phyloP scores from a whole-genome alignment of 2,888 invertebrate genomes.

The Aporophyla lueneburgensis region DNA sequence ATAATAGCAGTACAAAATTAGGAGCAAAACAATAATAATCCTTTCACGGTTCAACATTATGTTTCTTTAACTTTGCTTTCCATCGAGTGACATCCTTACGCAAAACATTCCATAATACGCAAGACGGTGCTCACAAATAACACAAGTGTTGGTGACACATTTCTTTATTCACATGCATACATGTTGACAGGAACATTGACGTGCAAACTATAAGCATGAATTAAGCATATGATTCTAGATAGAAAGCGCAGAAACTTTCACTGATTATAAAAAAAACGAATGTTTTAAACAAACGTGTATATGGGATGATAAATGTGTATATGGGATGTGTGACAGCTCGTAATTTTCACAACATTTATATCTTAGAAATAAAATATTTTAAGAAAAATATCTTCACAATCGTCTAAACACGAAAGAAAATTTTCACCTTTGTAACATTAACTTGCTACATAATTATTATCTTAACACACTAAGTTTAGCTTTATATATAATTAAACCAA shows the following conservation, averaged over 20 bases:
- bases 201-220: too few relatives aligned
- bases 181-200: too few relatives aligned
- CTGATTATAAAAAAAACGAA: too few relatives aligned
- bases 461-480: neutral
- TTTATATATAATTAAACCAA: neutral
- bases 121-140: conserved; percentile 12
- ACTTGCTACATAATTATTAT: neutral
- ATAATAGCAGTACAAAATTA: too few relatives aligned
- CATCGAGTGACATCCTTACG: conserved; percentile 8
- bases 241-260: too few relatives aligned
- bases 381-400: neutral
- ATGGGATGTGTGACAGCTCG: neutral
- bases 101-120: neutral
- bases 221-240: too few relatives aligned
- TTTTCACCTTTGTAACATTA: neutral
- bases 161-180: conserved; percentile 6
- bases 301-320: too few relatives aligned
- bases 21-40: neutral
- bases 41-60: neutral
- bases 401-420: neutral
- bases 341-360: neutral
- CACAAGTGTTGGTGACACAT: conserved; percentile 31
- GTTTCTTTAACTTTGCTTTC: conserved; percentile 8
- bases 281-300: too few relatives aligned
- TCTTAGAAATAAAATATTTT: neutral